Conservation (phyloP, 2,797 vertebrate species). For the Notolepis coatsorum region DNA sequence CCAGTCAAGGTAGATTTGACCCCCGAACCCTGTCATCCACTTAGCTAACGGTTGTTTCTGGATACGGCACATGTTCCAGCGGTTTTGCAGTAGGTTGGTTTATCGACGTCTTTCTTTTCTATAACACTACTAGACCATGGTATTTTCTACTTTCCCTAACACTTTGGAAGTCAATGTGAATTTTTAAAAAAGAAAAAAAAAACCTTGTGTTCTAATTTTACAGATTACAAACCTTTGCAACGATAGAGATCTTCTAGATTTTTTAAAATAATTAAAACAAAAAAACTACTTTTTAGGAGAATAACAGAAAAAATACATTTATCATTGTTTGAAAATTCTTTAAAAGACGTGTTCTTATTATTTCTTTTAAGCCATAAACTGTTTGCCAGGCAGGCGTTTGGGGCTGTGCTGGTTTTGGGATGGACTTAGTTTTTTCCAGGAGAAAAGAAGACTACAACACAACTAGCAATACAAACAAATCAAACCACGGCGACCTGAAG, state of each 20-base stretch:
- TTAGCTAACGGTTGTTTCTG: constrained; percentile 14
- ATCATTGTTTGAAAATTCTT: constrained; percentile 49
- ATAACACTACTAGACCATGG: constrained; percentile 50
- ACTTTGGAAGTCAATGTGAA: constrained; percentile 73
- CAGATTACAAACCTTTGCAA: constrained; percentile 52
- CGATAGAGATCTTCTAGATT: constrained; percentile 65
- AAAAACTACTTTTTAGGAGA: constrained; percentile 45
- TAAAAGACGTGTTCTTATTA: constrained; percentile 48
- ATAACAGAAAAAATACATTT: constrained; percentile 27
- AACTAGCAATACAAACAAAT: constrained; percentile 47
- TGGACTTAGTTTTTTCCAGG: constrained; percentile 29
- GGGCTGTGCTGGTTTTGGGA: constrained; percentile 35
- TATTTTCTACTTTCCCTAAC: constrained; percentile 64
- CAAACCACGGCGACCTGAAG: constrained; percentile 14
- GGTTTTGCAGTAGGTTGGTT: constrained; percentile 40
- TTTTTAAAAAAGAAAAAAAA: constrained; percentile 51
- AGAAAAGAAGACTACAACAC: constrained; percentile 22
- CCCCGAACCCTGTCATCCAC: constrained; percentile 6
- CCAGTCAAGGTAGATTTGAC: neutral
- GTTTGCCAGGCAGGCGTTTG: constrained; percentile 36
- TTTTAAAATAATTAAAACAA: no score
- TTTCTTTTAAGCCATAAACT: constrained; percentile 70
- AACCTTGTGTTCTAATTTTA: constrained; percentile 61
- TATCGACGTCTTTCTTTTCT: constrained; percentile 32
- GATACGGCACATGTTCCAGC: constrained; percentile 25